A percentile compares a stretch with the other conserved stretches of the same genome.
These are phyloP conservation scores for Cephalopholis sonnerati DNA, from an alignment of 2,113 vertebrate species.

Conservation along the genomic window DNA sequence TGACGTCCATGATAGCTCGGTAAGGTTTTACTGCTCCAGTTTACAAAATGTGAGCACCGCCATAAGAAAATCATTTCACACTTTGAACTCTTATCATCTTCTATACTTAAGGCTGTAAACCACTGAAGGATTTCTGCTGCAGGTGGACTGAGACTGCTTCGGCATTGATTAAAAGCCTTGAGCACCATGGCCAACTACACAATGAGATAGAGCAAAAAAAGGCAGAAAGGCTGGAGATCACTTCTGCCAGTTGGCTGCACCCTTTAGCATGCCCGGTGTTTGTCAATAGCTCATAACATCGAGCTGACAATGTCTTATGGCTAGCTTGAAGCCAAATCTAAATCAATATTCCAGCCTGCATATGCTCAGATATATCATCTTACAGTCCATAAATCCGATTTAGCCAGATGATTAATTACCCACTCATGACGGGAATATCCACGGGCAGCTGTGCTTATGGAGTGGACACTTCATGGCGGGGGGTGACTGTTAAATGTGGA, in stretches of 20 bases:
- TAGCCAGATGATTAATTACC: conserved; percentile 56
- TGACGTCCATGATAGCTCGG: neutral
- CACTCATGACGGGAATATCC: conserved; percentile 22
- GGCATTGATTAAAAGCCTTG: conserved; percentile 29
- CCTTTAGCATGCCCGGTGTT: conserved; percentile 4
- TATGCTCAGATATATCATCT: conserved; percentile 51
- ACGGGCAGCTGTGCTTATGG: conserved; percentile 19
- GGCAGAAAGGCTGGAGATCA: conserved; percentile 8
- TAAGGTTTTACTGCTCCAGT: conserved; percentile 8
- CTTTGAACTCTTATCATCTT: conserved; percentile 23
- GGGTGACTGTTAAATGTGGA: conserved; percentile 12
- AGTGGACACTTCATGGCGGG: conserved; percentile 21
- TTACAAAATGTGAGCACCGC: neutral
- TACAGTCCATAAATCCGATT: conserved; percentile 55
- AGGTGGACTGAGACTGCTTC: neutral
- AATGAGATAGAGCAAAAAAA: neutral
- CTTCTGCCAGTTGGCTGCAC: neutral
- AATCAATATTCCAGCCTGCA: conserved; percentile 65
- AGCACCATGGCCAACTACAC: conserved; percentile 27
- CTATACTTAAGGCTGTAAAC: conserved; percentile 33
- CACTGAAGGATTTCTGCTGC: conserved; percentile 7
- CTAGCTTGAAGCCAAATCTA: conserved; percentile 46
- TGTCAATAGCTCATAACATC: conserved; percentile 46
- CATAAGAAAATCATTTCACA: conserved; percentile 27
- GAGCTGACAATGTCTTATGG: conserved; percentile 46